Evolutionary conservation across 1,140 invertebrate genomes (phyloP).

Genomic region (Metopolophium dirhodum): DNA sequence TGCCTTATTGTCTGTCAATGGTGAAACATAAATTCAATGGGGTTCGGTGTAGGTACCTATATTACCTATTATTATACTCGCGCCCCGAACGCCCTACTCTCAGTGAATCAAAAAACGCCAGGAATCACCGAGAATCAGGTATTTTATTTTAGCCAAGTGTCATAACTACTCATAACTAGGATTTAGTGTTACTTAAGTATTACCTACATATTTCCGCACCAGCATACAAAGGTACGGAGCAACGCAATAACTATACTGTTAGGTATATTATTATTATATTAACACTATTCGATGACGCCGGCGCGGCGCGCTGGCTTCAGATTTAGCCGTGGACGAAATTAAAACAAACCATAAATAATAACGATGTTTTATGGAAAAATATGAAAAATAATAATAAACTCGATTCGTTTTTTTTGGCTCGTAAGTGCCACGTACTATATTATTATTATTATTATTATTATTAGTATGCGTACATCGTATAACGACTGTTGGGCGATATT

Average conservation of each 20-base stretch:
- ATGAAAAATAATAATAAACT: background rate
- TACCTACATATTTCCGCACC: background rate
- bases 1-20: background rate
- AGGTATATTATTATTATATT: background rate
- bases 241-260: background rate
- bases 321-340: background rate
- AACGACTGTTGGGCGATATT: slow-evolving; percentile 18
- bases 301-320: background rate
- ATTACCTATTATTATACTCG: background rate
- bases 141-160: background rate
- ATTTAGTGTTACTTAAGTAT: background rate
- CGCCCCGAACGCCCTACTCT: background rate
- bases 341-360: background rate
- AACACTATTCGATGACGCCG: background rate
- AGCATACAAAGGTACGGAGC: background rate
- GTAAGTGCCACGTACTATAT: background rate
- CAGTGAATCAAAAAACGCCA: background rate
- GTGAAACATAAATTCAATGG: background rate
- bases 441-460: slow-evolving; percentile 34
- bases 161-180: background rate
- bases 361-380: background rate
- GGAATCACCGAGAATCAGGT: background rate
- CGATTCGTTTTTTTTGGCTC: background rate
- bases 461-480: background rate
- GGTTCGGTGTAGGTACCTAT: background rate